Base-by-base conservation (phyloP, 2,797 vertebrate species). In the Babyrousa celebensis region DNA sequence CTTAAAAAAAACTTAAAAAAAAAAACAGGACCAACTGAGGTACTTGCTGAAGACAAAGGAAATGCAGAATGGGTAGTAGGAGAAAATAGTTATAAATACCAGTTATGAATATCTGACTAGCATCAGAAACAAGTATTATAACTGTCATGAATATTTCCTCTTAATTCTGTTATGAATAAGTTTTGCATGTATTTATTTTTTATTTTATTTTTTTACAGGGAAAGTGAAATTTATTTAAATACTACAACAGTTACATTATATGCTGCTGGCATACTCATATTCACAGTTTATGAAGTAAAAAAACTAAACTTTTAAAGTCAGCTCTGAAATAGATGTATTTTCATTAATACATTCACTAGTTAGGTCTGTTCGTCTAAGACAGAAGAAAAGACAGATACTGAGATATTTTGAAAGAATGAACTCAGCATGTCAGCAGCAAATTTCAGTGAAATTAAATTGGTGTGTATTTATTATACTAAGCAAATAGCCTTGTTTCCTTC, bases 241-340 rank as follows among this genome's bases (percentile, higher is more conserved):
- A 97, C 27, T 94, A 91, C 82, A 96, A 96, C 60, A 95, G 84
- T 97, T 96, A 96, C 20, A 94, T 1, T 5, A 62, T 56, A 95
- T 40, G 85, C 90, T 96, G 94, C 54, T 97, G 92, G 96, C 93
- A 98, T 96, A 98, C 60, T 95, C 96, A 98, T 98, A 98, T 98
- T 98, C 98, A 98, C 98, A 99, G 98, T 95, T 98, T 98, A 97
- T 94, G 93, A 95, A 60, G 75, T 95, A 97, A 97, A 97, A 97
- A 94, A 98, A 96, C 56, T 94, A 85, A 95, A 71, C 32, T 85
- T 85, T 93, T 94, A 85, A 91, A 96, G 93, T 97, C 78, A 93
- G 86, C 93, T 98, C 90, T 98, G 91, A 98, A 97, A 98, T 52
- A 98, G 10, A 93, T 90, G 54, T 79, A 97, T 97, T 98, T 98